These are phyloP conservation scores for Nesoenas mayeri DNA, from an alignment of 2,113 vertebrate species.

Conservation along the genomic window DNA sequence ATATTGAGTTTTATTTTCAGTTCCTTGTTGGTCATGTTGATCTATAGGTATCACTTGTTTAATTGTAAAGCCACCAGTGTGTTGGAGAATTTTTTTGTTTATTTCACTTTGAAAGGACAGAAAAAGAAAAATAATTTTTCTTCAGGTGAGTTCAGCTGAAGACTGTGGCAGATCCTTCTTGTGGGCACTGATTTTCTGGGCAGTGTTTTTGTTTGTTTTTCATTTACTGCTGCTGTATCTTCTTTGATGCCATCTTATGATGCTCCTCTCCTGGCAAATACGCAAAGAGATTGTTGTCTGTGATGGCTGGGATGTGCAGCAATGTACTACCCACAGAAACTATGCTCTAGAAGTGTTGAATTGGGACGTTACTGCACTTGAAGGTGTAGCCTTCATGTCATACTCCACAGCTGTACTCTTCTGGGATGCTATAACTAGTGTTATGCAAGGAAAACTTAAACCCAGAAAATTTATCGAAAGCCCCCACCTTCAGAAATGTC, in stretches of 20 bases:
- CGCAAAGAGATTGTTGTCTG: not conserved
- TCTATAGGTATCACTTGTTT: not conserved
- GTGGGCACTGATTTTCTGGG: not conserved
- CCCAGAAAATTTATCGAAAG: not conserved
- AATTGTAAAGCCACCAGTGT: not conserved
- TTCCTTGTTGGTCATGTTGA: not conserved
- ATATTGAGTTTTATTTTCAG: not conserved
- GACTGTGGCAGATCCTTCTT: not conserved
- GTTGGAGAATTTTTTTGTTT: not conserved
- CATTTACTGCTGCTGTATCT: not conserved
- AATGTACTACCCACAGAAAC: not conserved
- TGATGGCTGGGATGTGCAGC: not conserved
- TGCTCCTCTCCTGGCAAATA: not conserved
- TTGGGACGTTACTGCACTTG: not conserved
- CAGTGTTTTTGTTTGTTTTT: not conserved
- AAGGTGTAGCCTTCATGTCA: not conserved
- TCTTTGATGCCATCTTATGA: not conserved
- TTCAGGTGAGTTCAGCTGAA: not conserved
- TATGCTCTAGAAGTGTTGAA: not conserved
- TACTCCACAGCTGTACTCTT: not conserved
- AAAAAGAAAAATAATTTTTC: not conserved
- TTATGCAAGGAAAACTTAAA: not conserved
- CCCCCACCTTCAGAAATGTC: not conserved
- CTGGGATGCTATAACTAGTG: not conserved
- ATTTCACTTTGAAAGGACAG: not conserved